phyloP scores from a whole-genome alignment of 2,797 vertebrate species.

The Danio aesculapii region DNA sequence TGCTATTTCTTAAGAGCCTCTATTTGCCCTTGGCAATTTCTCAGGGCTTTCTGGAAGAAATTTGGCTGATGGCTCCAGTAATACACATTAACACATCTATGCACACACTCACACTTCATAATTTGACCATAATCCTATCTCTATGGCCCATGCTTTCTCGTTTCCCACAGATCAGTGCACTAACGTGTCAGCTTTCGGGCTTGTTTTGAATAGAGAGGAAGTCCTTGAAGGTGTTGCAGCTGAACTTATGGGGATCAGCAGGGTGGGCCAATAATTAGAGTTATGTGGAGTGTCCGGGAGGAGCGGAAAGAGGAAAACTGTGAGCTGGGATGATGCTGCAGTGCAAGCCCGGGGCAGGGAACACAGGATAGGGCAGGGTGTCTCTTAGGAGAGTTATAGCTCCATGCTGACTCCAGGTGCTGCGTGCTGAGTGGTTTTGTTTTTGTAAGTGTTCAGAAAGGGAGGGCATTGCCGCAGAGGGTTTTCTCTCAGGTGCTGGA shows the following conservation, averaged over 20 bases:
- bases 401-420: slow-evolving; percentile 36
- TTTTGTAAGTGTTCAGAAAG: slow-evolving; percentile 32
- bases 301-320: slow-evolving; percentile 53
- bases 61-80: slow-evolving; percentile 15
- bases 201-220: slow-evolving; percentile 52
- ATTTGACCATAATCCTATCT: slow-evolving; percentile 44
- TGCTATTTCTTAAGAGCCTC: background rate
- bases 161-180: slow-evolving; percentile 21
- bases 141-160: slow-evolving; percentile 37
- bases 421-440: slow-evolving; percentile 18
- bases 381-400: slow-evolving; percentile 39
- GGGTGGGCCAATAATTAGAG: slow-evolving; percentile 51
- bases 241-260: slow-evolving; percentile 11
- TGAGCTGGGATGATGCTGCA: slow-evolving; percentile 42
- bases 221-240: slow-evolving; percentile 48
- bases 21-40: slow-evolving; percentile 30
- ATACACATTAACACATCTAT: slow-evolving; percentile 22
- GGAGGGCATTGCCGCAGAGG: background rate
- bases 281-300: slow-evolving; percentile 52
- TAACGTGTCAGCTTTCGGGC: slow-evolving; percentile 6
- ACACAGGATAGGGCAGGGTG: slow-evolving; percentile 24
- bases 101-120: slow-evolving; percentile 25
- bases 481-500: slow-evolving; percentile 52
- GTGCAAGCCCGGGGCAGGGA: slow-evolving; percentile 35
- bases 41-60: slow-evolving; percentile 37